A percentile compares a stretch with the other conserved stretches of the same genome.
phyloP scores from a whole-genome alignment of 2,113 vertebrate species.

The Cyprinus carpio region DNA sequence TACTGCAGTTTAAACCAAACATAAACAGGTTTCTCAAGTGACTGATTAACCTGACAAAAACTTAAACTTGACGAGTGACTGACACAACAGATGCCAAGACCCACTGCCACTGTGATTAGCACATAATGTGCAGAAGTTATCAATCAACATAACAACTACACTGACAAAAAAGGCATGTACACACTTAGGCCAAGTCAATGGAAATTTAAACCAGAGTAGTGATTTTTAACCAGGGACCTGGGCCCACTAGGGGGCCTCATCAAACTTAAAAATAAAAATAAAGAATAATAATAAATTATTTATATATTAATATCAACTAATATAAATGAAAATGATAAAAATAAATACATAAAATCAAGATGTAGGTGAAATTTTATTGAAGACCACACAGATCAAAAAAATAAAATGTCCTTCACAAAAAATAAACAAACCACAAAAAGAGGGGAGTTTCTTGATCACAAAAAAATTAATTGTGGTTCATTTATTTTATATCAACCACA shows the following conservation, averaged over 20 bases:
- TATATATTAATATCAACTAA: too few species aligned
- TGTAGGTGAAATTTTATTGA: too few species aligned
- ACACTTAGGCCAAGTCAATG: conserved; percentile 22
- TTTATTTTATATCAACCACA: too few species aligned
- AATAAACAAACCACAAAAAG: too few species aligned
- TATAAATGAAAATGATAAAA: too few species aligned
- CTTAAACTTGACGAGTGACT: neutral
- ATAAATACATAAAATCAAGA: too few species aligned
- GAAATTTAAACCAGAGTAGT: neutral
- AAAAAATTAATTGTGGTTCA: too few species aligned
- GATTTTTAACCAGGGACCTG: neutral
- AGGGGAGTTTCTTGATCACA: too few species aligned
- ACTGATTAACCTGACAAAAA: conserved; percentile 29
- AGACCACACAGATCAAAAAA: too few species aligned
- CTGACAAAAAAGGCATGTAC: conserved; percentile 35
- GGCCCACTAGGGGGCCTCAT: neutral
- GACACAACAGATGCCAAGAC: conserved; percentile 6
- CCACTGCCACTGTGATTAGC: neutral
- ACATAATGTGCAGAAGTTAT: too few species aligned
- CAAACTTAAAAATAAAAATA: neutral
- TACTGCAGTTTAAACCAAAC: neutral
- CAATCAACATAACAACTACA: conserved; percentile 16
- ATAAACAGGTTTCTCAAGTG: conserved; percentile 7
- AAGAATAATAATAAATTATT: too few species aligned
- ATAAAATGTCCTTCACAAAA: too few species aligned